Base-by-base conservation (phyloP, 2,113 vertebrate genomes). In the Pedetes capensis region DNA sequence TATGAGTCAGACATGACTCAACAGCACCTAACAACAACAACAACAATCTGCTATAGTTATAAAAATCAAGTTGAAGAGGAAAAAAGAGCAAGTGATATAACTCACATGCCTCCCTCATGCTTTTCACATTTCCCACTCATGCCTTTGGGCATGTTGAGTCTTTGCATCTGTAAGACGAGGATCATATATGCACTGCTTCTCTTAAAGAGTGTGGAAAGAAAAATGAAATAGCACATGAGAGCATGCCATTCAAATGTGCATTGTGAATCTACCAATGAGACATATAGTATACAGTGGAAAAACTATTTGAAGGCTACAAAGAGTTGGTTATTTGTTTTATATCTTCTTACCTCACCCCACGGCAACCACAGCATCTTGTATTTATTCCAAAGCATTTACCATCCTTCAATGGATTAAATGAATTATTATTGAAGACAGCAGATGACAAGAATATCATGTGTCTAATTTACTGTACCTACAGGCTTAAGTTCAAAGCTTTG, bases 401-500 rank as follows among this genome's bases (percentile, higher is more conserved):
- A 0, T 64, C 34, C 75, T 88, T 87, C 49, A 66, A 32, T 93
- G 95, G 59, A 79, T 87, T 90, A 68, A 93, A 87, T 87, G 75
- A 96, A 94, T 64, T 27, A 29, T 72, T 97, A 96, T 42, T 95
- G 72, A 93, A 97, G 94, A 93, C 87, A 97, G 82, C 87, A 96
- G 83, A 78, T 5, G 7, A 96, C 72, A 55, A 57, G 88, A 25
- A 39, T 68, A 78, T 27, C 37, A 8, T 47, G 39, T 0, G 0
- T 76, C 93, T 96, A 84, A 97, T 94, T 95, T 95, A 94, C 91
- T 95, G 64, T 95, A 18, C 51, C 59, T 95, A 32, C 0, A 87
- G 27, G 57, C 93, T 96, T 82, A 87, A 88, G 86, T 96, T 97
- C 95, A 97, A 97, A 97, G 94, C 75, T 85, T 78, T 96, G 96